Evolutionary conservation across 2,113 vertebrate species (phyloP), one percentile per base, ranked within the genome.

Genomic region (Octodon degus): DNA sequence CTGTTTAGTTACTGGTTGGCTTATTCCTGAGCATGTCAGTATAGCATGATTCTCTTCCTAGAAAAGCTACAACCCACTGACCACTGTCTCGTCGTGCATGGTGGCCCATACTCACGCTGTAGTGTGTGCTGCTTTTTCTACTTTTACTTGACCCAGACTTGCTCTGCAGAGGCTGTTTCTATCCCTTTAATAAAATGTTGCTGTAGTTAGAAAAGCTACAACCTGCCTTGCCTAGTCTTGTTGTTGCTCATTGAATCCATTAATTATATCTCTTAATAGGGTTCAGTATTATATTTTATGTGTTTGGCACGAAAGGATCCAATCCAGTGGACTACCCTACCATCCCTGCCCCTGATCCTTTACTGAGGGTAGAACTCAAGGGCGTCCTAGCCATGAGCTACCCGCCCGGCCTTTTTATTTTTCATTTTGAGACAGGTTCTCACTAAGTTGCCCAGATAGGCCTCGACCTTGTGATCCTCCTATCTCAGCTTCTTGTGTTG

Each of bases 11-110:
- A 70, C 86, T 94, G 58, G 63, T 65, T 83, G 24, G 90, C 63
- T 95, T 50, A 53, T 83, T 86, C 65, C 76, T 62, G 50, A 93
- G 65, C 79, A 79, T 37, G 60, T 86, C 86, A 81, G 65, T 72
- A 58, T 67, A 37, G 47, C 14, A 34, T 47, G 27, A 53, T 43
- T 92, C 20, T 95, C 43, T 76, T 79, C 47, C 70, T 92, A 70
- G 63, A 80, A 53, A 86, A 95, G 37, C 58, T 86, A 17, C 37
- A 17, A 74, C n/a, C 40, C 95, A 19, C 37, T 72, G 27, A 50
- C 74, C 43, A 50, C 43, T 32, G 76, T 50, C 43, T 24, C 76
- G 25, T 79, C 14, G 9, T 79, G 76, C 13, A 19, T 50, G 13
- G 43, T 32, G 74, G 43, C 43, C 74, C 43, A 47, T 6, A 2